A percentile compares a stretch with the other conserved stretches of the same genome.
Conservation (phyloP, 2,888 invertebrate species). For the Drosophila seclusa region DNA sequence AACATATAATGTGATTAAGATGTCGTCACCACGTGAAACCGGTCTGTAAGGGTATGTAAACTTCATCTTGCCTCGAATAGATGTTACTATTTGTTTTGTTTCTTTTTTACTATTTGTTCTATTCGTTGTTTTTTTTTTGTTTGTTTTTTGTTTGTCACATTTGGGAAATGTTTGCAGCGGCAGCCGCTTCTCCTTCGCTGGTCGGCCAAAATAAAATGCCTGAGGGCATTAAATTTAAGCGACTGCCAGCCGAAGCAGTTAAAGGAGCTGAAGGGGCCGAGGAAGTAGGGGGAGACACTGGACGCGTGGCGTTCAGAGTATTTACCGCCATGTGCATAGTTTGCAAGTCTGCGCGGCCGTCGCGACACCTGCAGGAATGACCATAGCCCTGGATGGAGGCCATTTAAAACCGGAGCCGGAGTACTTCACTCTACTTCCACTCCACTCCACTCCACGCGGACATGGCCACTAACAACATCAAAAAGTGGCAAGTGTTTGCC, state of each 20-base stretch:
- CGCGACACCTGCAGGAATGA: slow-evolving; percentile 77
- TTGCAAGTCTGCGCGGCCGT: slow-evolving; percentile 76
- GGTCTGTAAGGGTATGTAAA: background rate
- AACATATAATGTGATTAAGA: background rate
- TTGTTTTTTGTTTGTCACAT: slow-evolving; percentile 45
- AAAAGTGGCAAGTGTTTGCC: slow-evolving; percentile 78
- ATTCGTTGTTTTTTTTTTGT: background rate
- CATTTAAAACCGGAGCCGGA: background rate
- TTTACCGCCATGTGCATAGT: slow-evolving; percentile 80
- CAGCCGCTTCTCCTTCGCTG: slow-evolving; percentile 7
- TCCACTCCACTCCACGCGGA: slow-evolving; percentile 37
- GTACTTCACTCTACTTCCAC: background rate
- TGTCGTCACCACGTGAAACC: too few relatives aligned
- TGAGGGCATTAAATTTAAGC: slow-evolving; percentile 77
- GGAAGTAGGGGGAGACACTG: slow-evolving; percentile 8
- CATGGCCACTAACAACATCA: slow-evolving; percentile 80
- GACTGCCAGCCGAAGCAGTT: slow-evolving; percentile 21
- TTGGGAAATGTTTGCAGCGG: slow-evolving; percentile 56
- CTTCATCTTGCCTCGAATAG: background rate
- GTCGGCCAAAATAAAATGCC: slow-evolving; percentile 69
- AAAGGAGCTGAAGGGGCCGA: slow-evolving; percentile 11
- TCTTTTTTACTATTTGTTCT: slow-evolving; percentile 1
- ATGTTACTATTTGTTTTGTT: background rate
- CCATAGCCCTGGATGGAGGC: background rate
- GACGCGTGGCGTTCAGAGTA: slow-evolving; percentile 72